phyloP scores from a whole-genome alignment of 2,888 invertebrate genomes.

The Ephialtes manifestator region DNA sequence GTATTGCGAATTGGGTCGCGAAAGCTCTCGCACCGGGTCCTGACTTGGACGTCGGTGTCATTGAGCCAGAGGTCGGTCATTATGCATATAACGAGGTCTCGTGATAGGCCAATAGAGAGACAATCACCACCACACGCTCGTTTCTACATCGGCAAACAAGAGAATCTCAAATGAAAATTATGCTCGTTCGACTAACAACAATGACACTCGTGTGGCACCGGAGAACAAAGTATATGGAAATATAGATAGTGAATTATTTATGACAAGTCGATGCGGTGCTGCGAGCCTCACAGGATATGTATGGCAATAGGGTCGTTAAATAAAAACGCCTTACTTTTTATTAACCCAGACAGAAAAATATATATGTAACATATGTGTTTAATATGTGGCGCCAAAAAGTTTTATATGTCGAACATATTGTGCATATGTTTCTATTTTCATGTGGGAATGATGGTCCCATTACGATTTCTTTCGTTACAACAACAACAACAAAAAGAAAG shows the following conservation, averaged over 20 bases:
- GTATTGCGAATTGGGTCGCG: slow-evolving; percentile 54
- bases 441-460: no score
- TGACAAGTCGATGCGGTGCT: neutral
- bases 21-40: slow-evolving; percentile 17
- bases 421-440: no score
- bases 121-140: neutral
- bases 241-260: slow-evolving; percentile 53
- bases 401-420: no score
- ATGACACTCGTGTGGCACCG: slow-evolving; percentile 31
- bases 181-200: slow-evolving; percentile 43
- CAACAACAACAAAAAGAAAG: no score
- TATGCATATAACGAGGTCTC: slow-evolving; percentile 47
- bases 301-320: no score
- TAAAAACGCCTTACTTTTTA: no score
- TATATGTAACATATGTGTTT: no score
- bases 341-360: no score
- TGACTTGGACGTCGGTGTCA: slow-evolving; percentile 36
- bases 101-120: slow-evolving; percentile 36
- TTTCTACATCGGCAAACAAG: slow-evolving; percentile 16
- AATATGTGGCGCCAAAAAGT: no score
- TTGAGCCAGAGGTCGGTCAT: slow-evolving; percentile 52
- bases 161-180: slow-evolving; percentile 58
- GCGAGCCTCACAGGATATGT: neutral
- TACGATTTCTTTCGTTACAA: no score
- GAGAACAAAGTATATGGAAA: slow-evolving; percentile 50